Conservation (phyloP, 1,140 invertebrate genomes). For the Ridgeia piscesae region DNA sequence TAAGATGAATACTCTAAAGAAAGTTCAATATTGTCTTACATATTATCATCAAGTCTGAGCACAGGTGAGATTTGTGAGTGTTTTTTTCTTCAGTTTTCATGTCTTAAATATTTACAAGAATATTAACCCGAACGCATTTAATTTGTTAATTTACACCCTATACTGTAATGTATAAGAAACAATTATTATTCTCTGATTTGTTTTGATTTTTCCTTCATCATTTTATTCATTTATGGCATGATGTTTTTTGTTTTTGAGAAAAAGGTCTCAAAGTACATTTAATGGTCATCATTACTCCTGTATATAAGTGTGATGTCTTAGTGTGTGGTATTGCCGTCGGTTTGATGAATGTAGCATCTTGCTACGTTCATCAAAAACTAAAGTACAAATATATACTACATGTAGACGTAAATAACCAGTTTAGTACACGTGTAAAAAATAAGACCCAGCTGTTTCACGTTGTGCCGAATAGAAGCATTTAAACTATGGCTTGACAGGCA, state of each 20-base stretch:
- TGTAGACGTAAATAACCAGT: not conserved
- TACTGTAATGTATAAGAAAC: no score
- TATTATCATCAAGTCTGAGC: no score
- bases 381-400: not conserved
- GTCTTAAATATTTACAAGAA: no score
- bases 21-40: no score
- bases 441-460: not conserved
- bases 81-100: no score
- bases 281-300: not conserved
- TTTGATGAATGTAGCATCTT: not conserved
- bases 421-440: not conserved
- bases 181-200: no score
- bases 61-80: no score
- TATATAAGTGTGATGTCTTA: not conserved
- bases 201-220: no score
- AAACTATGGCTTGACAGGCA: not conserved
- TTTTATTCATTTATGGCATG: not conserved
- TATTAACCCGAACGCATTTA: no score
- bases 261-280: not conserved
- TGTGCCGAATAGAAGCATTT: not conserved
- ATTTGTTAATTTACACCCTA: no score
- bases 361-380: not conserved
- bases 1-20: no score
- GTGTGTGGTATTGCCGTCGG: not conserved
- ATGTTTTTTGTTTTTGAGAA: not conserved